These are phyloP conservation scores for Podargus strigoides DNA, from an alignment of 2,797 vertebrate genomes.

Conservation along the genomic window DNA sequence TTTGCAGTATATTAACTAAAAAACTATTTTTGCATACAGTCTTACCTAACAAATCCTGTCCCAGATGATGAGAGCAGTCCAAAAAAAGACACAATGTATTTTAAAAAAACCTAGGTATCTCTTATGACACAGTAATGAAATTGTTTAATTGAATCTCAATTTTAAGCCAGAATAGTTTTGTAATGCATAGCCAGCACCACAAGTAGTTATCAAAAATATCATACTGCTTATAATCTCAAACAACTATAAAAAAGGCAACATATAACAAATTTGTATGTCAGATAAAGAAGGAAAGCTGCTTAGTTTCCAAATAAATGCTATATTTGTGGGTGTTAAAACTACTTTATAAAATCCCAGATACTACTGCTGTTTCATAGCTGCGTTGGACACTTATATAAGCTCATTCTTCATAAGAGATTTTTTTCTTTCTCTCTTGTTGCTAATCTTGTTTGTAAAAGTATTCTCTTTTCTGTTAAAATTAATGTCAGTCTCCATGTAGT, in stretches of 20 bases:
- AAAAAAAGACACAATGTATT: neutral
- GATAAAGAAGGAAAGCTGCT: neutral
- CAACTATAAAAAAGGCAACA: neutral
- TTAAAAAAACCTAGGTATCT: neutral
- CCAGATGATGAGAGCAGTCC: neutral
- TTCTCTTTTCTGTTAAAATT: neutral
- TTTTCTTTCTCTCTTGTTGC: neutral
- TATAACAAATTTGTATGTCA: neutral
- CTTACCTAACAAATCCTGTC: neutral
- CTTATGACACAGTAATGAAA: neutral
- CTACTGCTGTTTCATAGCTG: neutral
- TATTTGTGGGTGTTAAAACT: neutral
- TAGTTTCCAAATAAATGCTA: neutral
- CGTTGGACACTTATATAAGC: neutral
- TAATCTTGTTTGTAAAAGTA: neutral
- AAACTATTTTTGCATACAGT: neutral
- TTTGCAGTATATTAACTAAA: slow-evolving; percentile 6
- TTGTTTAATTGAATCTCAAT: neutral
- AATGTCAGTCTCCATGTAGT: neutral
- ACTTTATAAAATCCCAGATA: neutral
- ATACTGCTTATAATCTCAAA: neutral
- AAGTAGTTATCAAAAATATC: neutral
- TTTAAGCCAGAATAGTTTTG: neutral
- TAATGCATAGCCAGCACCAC: neutral
- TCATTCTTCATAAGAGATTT: neutral